Base-by-base conservation (phyloP, 2,888 invertebrate genomes). In the Odontocolon sp. region DNA sequence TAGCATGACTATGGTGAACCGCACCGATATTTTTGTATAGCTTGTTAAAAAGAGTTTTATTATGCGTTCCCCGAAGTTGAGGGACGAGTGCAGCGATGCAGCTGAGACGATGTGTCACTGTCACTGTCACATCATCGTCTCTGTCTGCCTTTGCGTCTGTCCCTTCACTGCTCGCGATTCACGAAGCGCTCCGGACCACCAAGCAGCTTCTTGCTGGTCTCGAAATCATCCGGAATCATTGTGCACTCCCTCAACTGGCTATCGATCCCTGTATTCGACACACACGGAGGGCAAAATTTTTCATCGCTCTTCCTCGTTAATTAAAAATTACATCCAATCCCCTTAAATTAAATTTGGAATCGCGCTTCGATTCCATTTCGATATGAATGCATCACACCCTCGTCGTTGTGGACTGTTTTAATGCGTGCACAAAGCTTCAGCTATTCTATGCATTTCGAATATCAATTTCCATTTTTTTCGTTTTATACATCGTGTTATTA, bases 71-170 rank as follows among this genome's bases (percentile, higher is more conserved):
- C 76, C 75, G 47, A 74, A 80, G 77, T 74, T 78, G 77, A 70
- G 76, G 67, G 68, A 75, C 78, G 80, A 54, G 70, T 66, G 72
- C 36, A 21, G n/a, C 45, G 31, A 63, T 21, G 63, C 52, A 54
- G 40, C 23, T 66, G 40, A 21, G 59, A 74, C 81, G 79, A 83
- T 84, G 79, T 78, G 79, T 84, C 84, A 83, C 82, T 83, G 84
- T 84, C 83, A 79, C 57, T 77, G 72, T 72, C 28, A 21, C 18
- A 77, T 67, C 31, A 67, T 72, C 66, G 78, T 59, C 75, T 73
- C 4, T 64, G 9, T 11, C 45, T 28, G 8, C 5, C 11, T 26
- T 1, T 68, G 70, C n/a, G n/a, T 69, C 77, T 52, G 69, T 64
- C 50, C 50, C 78, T 76, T 81, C 76, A 61, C 73, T 71, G n/a